Percentiles rank a stretch among this genome's conserved stretches.
phyloP scores from a whole-genome alignment of 1,140 invertebrate genomes.

The Sweltsa coloradensis region DNA sequence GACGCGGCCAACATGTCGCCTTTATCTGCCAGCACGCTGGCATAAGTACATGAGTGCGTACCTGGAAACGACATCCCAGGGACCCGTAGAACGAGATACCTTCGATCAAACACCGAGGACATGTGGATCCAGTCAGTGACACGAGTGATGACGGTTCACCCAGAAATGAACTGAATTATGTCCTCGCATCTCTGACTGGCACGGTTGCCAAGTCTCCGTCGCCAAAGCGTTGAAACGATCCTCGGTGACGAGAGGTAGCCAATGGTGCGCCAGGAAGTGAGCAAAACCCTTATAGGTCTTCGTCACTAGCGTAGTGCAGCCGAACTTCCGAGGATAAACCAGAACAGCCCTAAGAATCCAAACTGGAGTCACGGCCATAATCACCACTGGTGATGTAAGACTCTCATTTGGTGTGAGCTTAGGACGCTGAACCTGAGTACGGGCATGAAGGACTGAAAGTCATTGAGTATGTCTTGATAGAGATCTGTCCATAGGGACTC shows the following conservation, averaged over 20 bases:
- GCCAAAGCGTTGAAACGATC: conserved; percentile 44
- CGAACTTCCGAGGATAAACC: conserved; percentile 25
- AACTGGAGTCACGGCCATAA: conserved; percentile 12
- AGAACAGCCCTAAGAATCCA: conserved; percentile 7
- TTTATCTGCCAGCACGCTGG: conserved; percentile 22
- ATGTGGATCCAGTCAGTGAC: conserved; percentile 32
- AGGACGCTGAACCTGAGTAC: too few species aligned
- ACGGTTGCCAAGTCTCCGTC: conserved; percentile 31
- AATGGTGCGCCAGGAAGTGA: conserved; percentile 35
- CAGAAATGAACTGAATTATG: conserved; percentile 25
- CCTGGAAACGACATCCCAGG: conserved; percentile 24
- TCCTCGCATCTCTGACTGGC: conserved; percentile 26
- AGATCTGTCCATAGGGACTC: neutral
- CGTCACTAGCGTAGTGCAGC: conserved; percentile 19
- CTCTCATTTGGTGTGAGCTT: too few species aligned
- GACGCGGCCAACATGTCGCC: conserved; percentile 23
- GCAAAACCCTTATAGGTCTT: conserved; percentile 32
- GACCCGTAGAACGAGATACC: conserved; percentile 26
- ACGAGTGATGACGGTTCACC: conserved; percentile 29
- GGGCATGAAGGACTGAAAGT: neutral
- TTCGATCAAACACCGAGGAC: conserved; percentile 26
- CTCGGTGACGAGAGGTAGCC: conserved; percentile 32
- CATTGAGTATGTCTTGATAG: neutral
- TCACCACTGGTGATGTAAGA: conserved; percentile 10
- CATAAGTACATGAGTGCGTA: conserved; percentile 22